Evolutionary conservation across 2,797 vertebrate species (phyloP), one percentile per base, ranked within the genome.

Genomic region (Esox masquinongy): DNA sequence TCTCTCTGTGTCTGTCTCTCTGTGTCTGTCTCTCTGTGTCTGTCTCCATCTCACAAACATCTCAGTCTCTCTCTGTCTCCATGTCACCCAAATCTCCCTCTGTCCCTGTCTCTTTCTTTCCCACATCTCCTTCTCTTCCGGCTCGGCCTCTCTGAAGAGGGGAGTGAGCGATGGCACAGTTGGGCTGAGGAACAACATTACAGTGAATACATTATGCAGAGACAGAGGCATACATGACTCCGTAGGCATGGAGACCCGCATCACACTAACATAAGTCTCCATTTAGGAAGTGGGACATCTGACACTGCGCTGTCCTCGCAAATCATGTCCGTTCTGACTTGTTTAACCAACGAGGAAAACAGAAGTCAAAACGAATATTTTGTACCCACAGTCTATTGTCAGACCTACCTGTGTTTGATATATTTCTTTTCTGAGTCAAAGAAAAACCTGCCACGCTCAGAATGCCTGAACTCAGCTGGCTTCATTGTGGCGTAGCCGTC

Each of bases 131-230:
- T 47, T 19, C 29, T 66, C 29, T 66, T n/a, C 22, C 22, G 17
- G 61, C 61, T 16, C 61, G 1, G 12, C 2, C 61, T 29, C 61
- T 31, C 61, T 63, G 43, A 47, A 47, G 49, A 66, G 47, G 15
- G 56, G 26, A 26, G 56, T 26, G 31, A 67, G 64, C 5, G 64
- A 67, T 67, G 64, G 29, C 26, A 34, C 31, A 31, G 16, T 31
- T 31, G 29, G 31, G 64, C 64, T 34, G 64, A 5, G 26, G 16
- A 31, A 67, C 31, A 31, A 67, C 64, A 67, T 69, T 69, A 24
- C 11, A 69, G 39, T 24, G 19, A 47, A 22, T 69, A 69, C 19
- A 69, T 69, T 49, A 69, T 69, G 68, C 43, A 69, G 14, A 69
- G 43, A 34, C 16, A 24, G n/a, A 43, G n/a, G 68, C 64, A 69